Evolutionary conservation across 1,140 invertebrate species (phyloP).

Genomic region (Physella acuta): DNA sequence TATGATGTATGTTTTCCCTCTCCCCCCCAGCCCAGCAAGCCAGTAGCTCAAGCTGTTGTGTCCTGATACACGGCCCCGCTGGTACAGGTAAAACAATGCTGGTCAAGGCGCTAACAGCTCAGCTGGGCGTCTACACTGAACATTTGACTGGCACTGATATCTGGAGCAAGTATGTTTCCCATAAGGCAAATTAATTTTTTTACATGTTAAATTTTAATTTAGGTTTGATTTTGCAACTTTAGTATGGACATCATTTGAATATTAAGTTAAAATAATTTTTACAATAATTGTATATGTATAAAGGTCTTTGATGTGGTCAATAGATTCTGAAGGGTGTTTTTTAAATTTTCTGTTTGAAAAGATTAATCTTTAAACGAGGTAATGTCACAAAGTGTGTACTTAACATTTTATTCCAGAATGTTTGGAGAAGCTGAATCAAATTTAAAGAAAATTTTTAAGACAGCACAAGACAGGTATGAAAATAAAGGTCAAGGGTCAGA

Average conservation of each 20-base stretch:
- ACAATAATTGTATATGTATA: too few relatives aligned
- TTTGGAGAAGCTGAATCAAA: constrained; percentile 26
- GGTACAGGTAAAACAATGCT: constrained; percentile 21
- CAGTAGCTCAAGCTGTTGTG: not conserved
- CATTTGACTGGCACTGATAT: constrained; percentile 19
- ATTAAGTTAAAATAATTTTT: too few relatives aligned
- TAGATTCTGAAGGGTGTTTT: too few relatives aligned
- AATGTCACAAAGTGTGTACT: too few relatives aligned
- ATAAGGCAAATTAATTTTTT: too few relatives aligned
- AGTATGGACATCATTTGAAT: too few relatives aligned
- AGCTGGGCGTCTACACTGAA: not conserved
- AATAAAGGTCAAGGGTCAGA: not conserved
- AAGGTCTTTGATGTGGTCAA: too few relatives aligned
- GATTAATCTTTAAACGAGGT: too few relatives aligned
- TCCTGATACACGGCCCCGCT: constrained; percentile 17
- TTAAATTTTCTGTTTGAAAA: too few relatives aligned
- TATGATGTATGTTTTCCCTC: constrained; percentile 6
- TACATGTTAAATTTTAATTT: too few relatives aligned
- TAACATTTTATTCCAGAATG: constrained; percentile 11
- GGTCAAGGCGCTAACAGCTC: constrained; percentile 10
- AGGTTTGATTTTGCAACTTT: too few relatives aligned
- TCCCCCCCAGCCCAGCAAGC: constrained; percentile 2
- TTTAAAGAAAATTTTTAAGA: constrained; percentile 14
- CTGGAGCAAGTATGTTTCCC: constrained; percentile 21
- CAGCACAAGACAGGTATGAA: constrained; percentile 13